Percentiles rank a stretch among this genome's conserved stretches.
These are phyloP conservation scores for Athene noctua DNA, from an alignment of 2,113 vertebrate species.

Conservation along the genomic window DNA sequence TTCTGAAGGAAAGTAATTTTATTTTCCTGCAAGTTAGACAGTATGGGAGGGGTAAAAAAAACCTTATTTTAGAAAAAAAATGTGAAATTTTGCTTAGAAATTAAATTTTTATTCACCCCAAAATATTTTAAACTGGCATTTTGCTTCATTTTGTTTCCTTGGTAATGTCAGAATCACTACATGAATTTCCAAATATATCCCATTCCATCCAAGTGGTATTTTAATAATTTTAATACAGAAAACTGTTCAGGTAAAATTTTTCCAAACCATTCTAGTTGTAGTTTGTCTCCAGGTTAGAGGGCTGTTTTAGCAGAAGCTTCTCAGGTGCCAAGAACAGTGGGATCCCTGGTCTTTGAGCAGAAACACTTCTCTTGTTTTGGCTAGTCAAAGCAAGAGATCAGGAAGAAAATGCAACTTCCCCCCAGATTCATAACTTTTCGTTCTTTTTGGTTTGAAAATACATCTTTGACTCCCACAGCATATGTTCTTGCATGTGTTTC, in stretches of 20 bases:
- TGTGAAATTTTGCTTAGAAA: not conserved
- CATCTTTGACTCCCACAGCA: conserved; percentile 14
- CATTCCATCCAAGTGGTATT: not conserved
- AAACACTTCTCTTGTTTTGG: not conserved
- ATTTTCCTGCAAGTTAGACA: not conserved
- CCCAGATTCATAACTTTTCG: not conserved
- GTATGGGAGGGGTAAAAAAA: not conserved
- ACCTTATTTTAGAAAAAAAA: not conserved
- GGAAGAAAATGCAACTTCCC: not conserved
- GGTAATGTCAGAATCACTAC: not conserved
- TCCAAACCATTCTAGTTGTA: not conserved
- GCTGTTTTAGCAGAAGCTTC: not conserved
- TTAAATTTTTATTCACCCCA: not conserved
- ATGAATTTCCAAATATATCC: conserved; percentile 29
- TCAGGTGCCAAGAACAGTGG: not conserved
- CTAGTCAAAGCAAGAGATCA: not conserved
- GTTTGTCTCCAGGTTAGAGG: not conserved
- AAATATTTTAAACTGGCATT: conserved; percentile 10
- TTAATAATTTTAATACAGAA: not conserved
- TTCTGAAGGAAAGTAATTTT: not conserved
- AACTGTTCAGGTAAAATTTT: not conserved
- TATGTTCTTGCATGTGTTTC: conserved; percentile 52
- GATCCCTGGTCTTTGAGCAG: not conserved
- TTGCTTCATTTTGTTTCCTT: not conserved
- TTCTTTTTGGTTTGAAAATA: not conserved